Evolutionary conservation across 1,140 invertebrate genomes (phyloP), one percentile per base, ranked within the genome.

Genomic region (Drosophila repleta): DNA sequence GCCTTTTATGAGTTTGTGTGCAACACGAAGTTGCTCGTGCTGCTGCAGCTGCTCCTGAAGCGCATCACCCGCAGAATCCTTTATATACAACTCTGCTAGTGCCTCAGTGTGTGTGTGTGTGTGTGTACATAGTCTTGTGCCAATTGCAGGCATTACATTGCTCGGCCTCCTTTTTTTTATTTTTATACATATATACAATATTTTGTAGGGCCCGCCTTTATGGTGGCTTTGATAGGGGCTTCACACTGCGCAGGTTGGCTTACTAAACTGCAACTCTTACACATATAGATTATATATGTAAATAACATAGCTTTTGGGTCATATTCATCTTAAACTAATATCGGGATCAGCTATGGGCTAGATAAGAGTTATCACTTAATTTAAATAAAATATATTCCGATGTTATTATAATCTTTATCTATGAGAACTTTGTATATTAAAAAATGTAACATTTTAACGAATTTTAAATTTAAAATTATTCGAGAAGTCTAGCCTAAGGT

Each of bases 101-200:
- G n/a, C n/a, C 13, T 32, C 7, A 41, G 6, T 60, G 10, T 68
- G 5, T 41, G 37, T 58, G 5, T 52, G 45, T 51, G 18, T 46
- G 29, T 76, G 49, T 67, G 62, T 48, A 62, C 63, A 15, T 35
- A 49, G 41, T 7, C 32, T 66, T 72, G 48, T 60, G 49, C 81
- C 84, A 84, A 87, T 84, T 79, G 81, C 81, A 77, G 74, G 46
- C 69, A 72, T 76, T 79, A 79, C 76, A 77, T 87, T 75, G 43
- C 60, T 46, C 61, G 58, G 69, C 48, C 46, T 71, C 43, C 24
- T 60, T 60, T 29, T 46, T 32, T 62, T 45, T 77, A 17, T 32
- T 32, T 43, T 3, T 17, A 7, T 41, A 41, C n/a, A 43, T 43
- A 43, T 43, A 43, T 43, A 43, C n/a, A n/a, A n/a, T 17, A 41